Evolutionary conservation across 2,888 invertebrate species (phyloP).

Genomic region (Xestoiulus laeticollis): DNA sequence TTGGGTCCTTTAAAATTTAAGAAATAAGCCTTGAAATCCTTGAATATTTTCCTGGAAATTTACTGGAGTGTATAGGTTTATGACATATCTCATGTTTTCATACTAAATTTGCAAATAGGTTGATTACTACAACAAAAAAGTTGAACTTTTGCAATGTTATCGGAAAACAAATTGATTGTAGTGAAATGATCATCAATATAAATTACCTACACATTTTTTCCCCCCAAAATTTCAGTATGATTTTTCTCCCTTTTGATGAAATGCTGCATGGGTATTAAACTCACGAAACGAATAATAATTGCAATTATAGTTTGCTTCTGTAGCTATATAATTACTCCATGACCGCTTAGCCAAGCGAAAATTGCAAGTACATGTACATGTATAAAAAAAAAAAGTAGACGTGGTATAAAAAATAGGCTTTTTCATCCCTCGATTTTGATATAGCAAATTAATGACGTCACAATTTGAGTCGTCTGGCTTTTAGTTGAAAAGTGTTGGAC

Average conservation of each 20-base stretch:
- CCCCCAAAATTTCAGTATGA: background rate
- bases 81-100: too few relatives aligned
- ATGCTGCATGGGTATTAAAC: constrained; percentile 7
- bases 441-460: constrained; percentile 1
- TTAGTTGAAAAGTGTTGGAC: background rate
- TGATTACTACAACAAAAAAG: too few relatives aligned
- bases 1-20: too few relatives aligned
- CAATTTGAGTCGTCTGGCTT: background rate
- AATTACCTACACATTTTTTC: background rate
- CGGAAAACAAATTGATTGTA: background rate
- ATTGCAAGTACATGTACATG: background rate
- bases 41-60: background rate
- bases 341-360: constrained; percentile 49
- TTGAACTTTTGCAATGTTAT: background rate
- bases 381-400: background rate
- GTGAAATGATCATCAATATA: background rate
- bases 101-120: too few relatives aligned
- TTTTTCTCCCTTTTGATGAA: constrained; percentile 2
- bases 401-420: constrained; percentile 27
- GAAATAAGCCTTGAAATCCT: too few relatives aligned
- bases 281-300: constrained; percentile 50
- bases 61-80: too few relatives aligned
- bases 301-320: constrained; percentile 37
- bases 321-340: constrained; percentile 36
- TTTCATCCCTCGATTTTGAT: background rate